A percentile compares a stretch with the other conserved stretches of the same genome.
phyloP scores from a whole-genome alignment of 2,113 vertebrate species.

The Tringa solitaria region DNA sequence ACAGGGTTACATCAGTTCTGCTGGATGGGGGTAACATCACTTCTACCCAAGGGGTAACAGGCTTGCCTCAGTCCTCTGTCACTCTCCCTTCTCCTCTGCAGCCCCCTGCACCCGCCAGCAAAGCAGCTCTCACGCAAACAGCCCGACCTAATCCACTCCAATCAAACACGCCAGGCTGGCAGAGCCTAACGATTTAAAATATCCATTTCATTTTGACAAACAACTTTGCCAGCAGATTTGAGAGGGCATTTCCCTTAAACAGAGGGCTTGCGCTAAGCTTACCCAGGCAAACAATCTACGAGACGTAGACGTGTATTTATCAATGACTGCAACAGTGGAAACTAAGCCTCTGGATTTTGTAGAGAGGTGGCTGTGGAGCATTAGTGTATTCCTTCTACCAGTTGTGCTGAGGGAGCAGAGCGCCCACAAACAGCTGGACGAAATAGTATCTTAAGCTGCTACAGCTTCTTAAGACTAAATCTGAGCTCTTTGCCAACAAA shows the following conservation, averaged over 20 bases:
- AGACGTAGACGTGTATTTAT: neutral
- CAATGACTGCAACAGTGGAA: neutral
- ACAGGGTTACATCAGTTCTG: fast-evolving
- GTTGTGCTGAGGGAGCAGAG: neutral
- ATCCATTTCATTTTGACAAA: neutral
- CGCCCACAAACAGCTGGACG: neutral
- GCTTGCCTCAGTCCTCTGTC: neutral
- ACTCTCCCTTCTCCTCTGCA: neutral
- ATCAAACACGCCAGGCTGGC: neutral
- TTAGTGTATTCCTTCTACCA: neutral
- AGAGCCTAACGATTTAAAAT: neutral
- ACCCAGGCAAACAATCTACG: neutral
- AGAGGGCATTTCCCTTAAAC: neutral
- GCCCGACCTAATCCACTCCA: neutral
- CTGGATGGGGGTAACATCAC: fast-evolving
- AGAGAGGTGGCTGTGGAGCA: fast-evolving
- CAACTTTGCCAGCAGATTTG: neutral
- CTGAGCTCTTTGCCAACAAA: neutral
- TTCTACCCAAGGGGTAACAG: neutral
- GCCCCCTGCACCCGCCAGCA: neutral
- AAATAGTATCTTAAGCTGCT: neutral
- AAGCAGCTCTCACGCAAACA: neutral
- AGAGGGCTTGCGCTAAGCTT: neutral
- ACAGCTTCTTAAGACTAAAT: neutral
- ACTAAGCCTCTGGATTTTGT: neutral